Base-by-base conservation (phyloP, 2,113 vertebrate genomes). In the Scomber japonicus region DNA sequence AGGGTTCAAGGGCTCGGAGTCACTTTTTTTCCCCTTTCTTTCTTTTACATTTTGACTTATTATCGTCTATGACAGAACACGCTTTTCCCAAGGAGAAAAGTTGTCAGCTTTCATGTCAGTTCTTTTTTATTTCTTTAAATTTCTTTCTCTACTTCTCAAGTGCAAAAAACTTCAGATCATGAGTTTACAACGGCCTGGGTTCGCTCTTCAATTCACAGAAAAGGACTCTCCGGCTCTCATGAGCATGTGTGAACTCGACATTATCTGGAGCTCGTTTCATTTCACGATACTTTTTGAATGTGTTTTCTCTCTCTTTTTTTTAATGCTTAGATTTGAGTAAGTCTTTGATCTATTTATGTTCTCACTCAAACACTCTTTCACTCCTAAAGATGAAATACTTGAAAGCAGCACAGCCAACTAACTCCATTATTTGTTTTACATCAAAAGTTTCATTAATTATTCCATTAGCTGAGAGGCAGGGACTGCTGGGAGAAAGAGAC, bases 401-500 rank as follows among this genome's bases (percentile, higher is more conserved):
- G 86, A 92, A 93, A 90, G 82, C 78, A 59, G 71, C 67, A 46
- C 46, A 66, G 70, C 83, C 50, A 69, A 79, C 74, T 44, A 81
- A 90, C 80, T 88, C 80, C 79, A 87, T 86, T 94, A 90, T 93
- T 93, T 93, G 85, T 94, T 88, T 92, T 85, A 88, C 89, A 90
- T 93, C 87, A 93, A 89, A 91, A 79, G 88, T 93, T 89, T 85
- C 78, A 93, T 93, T 92, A 89, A 92, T 92, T 92, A 91, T 93
- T 93, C 89, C 81, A 88, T 91, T 87, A 92, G 79, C 81, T 79
- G 69, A 49, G 46, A 82, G 72, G 76, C 73, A 62, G 40, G 46
- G 68, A 69, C 71, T 73, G 65, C 56, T 24, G 60, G 30, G 75
- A 67, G 80, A 68, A 65, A 3, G 56, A 70, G 69, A 84, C 72